Base-by-base conservation (phyloP, 2,888 invertebrate genomes). In the Serripes groenlandicus region DNA sequence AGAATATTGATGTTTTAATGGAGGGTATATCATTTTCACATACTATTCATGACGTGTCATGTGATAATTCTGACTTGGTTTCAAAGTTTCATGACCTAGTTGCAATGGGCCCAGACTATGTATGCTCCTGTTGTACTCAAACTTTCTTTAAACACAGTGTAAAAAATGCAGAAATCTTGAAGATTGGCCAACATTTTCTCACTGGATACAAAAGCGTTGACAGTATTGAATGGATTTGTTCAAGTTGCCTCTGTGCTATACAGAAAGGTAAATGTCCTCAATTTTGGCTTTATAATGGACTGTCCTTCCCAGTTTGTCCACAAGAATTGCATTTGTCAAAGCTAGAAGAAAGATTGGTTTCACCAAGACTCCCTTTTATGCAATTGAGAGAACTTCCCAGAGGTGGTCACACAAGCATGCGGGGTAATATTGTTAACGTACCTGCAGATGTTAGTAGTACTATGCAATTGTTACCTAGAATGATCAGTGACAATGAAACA, bases 361-460 rank as follows among this genome's bases (percentile, higher is more conserved):
- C 93, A 9, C 92, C 92, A 18, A 88, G 91, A 42, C 83, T 94
- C 35, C 90, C 92, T 52, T 94, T 94, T 72, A 94, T 94, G 92
- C 92, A 93, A 85, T 92, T 94, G 49, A 80, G 90, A 78, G 84
- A 92, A 35, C 87, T 92, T 30, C 90, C 93, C 34, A 71, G 83
- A 52, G 89, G 88, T 49, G 77, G 87, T 37, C 91, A 90, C 64
- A 71, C 85, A 23, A 85, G 78, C 69, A 30, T 88, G n/a, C 32
- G 32, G 62, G 85, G 86, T 26, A 88, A 86, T 78, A 78, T 89
- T 64, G 87, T 89, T 4, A 87, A 87, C 81, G 86, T 88, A 2
- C 89, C 88, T 35, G 76, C 83, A 52, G 80, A 89, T 78, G 78
- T 87, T 0, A 82, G 78, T 42, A 60, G 62, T 21, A 88, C 86